A percentile compares a stretch with the other conserved stretches of the same genome.
Evolutionary conservation across 2,888 invertebrate genomes (phyloP).

Genomic region (Epinotia demarniana): DNA sequence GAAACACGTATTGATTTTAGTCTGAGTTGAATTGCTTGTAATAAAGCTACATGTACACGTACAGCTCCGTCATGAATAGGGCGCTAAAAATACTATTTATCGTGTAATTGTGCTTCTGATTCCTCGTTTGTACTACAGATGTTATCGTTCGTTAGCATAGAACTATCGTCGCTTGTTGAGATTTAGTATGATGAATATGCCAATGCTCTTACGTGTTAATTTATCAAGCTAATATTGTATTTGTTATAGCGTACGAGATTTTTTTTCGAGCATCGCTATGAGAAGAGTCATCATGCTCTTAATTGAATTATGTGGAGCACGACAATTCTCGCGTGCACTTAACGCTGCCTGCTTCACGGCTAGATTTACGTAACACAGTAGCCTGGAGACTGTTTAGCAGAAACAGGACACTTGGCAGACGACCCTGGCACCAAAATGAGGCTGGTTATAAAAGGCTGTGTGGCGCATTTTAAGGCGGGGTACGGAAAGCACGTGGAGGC

Average conservation of each 20-base stretch:
- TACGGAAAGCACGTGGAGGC: conserved; percentile 5
- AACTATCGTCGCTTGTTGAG: conserved; percentile 10
- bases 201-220: conserved; percentile 6
- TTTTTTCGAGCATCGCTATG: conserved; percentile 51
- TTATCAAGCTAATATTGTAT: neutral
- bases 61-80: conserved; percentile 24
- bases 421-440: conserved; percentile 37
- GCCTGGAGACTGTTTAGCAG: conserved; percentile 68
- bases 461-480: neutral
- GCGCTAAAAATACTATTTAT: conserved; percentile 39
- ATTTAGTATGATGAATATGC: conserved; percentile 7
- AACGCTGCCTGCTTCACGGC: conserved; percentile 71
- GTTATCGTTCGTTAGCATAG: conserved; percentile 37
- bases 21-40: conserved; percentile 34
- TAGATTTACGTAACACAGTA: conserved; percentile 66
- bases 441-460: neutral
- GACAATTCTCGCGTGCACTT: conserved; percentile 79
- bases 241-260: neutral
- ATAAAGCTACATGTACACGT: conserved; percentile 35
- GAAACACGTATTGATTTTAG: conserved; percentile 41
- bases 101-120: conserved; percentile 28
- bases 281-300: conserved; percentile 67
- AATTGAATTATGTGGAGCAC: conserved; percentile 79
- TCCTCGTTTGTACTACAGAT: conserved; percentile 25
- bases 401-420: conserved; percentile 35